Conservation (phyloP, 2,797 vertebrate species). For the Amblyraja radiata region DNA sequence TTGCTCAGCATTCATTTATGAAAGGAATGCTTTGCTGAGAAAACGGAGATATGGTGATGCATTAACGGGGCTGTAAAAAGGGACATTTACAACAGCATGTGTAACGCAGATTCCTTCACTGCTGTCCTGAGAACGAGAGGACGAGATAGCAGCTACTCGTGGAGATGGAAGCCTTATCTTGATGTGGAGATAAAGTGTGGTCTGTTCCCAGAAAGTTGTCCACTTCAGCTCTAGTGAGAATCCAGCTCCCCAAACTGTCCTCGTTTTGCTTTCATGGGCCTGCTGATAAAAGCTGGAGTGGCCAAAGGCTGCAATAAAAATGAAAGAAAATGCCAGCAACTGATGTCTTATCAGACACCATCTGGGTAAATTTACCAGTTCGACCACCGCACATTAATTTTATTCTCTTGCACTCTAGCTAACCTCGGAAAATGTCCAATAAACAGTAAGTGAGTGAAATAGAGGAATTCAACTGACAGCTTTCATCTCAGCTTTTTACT, state of each 20-base stretch:
- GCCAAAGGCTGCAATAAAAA: constrained; percentile 34
- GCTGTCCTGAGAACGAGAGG: constrained; percentile 24
- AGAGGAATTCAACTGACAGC: constrained; percentile 24
- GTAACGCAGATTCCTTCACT: constrained; percentile 25
- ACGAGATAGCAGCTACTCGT: constrained; percentile 11
- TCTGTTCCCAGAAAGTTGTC: constrained; percentile 36
- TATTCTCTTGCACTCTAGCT: constrained; percentile 59
- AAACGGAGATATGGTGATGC: constrained; percentile 25
- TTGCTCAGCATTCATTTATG: constrained; percentile 28
- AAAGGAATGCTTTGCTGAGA: constrained; percentile 24
- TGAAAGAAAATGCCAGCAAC: constrained; percentile 34
- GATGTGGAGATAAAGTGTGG: constrained; percentile 31
- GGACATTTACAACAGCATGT: constrained; percentile 31
- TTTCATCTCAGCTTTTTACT: constrained; percentile 28
- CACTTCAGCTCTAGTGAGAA: constrained; percentile 33
- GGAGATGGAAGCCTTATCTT: constrained; percentile 37
- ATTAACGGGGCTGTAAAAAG: constrained; percentile 31
- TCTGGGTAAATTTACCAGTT: constrained; percentile 38
- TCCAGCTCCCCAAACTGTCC: constrained; percentile 15
- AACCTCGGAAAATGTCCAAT: constrained; percentile 70
- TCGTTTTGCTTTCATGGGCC: constrained; percentile 8
- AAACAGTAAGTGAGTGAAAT: constrained; percentile 65
- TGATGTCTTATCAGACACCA: constrained; percentile 38
- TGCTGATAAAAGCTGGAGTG: constrained; percentile 31
- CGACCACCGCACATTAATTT: constrained; percentile 33